Conservation (phyloP, 2,888 invertebrate genomes). For the Aquatica leii region DNA sequence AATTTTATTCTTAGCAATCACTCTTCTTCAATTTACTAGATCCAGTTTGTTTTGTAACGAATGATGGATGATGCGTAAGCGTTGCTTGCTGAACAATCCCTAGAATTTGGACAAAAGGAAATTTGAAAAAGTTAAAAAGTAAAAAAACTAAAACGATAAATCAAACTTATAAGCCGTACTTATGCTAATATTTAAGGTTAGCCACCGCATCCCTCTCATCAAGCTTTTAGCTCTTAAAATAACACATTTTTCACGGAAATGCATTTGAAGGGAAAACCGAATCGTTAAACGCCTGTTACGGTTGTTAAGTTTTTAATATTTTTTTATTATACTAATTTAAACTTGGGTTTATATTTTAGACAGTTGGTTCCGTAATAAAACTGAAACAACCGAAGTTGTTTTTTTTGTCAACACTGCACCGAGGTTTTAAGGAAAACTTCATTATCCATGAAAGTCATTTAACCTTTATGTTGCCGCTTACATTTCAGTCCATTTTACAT, state of each 20-base stretch:
- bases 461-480: constrained; percentile 31
- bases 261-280: constrained; percentile 23
- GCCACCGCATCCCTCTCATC: constrained; percentile 19
- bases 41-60: too few species aligned
- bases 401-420: constrained; percentile 21
- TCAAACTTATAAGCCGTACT: constrained; percentile 18
- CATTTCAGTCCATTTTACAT: constrained; percentile 37
- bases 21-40: too few species aligned
- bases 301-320: constrained; percentile 16
- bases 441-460: constrained; percentile 33
- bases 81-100: neutral
- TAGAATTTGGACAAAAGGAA: neutral
- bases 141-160: constrained; percentile 21
- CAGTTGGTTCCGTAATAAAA: constrained; percentile 23
- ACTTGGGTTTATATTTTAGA: constrained; percentile 16
- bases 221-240: constrained; percentile 25
- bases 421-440: constrained; percentile 33
- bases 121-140: neutral
- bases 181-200: constrained; percentile 22
- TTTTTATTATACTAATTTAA: constrained; percentile 26
- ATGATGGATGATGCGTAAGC: too few species aligned
- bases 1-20: too few species aligned
- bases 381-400: too few species aligned
- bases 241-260: constrained; percentile 27
- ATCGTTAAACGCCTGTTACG: constrained; percentile 13